Evolutionary conservation across 1,140 invertebrate species (phyloP), one percentile per base, ranked within the genome.

Genomic region (Dendrolimus kikuchii): DNA sequence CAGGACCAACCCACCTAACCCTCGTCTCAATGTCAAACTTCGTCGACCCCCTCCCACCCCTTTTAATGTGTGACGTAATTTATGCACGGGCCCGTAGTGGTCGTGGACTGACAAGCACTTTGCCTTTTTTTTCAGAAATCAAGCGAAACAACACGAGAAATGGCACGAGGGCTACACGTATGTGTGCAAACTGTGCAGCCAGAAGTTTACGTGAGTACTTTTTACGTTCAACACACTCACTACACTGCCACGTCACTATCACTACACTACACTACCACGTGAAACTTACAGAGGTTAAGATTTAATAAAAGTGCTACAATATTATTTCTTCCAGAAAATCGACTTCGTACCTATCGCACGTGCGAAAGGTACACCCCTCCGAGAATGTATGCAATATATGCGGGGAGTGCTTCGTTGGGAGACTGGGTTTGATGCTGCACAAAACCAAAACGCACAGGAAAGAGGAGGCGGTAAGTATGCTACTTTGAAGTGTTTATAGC

Each of bases 91-190:
- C n/a, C n/a, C n/a, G n/a, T n/a, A n/a, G n/a, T n/a, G n/a, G n/a
- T n/a, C n/a, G n/a, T n/a, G n/a, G n/a, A n/a, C n/a, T n/a, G n/a
- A n/a, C n/a, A n/a, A n/a, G n/a, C n/a, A n/a, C n/a, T 23, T 23
- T 23, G 1, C 23, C 23, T 41, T 42, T 59, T 23, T 49, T 50
- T 52, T 8, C 58, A 81, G 78, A 2, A 69, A 76, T 23, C 76
- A 77, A 60, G 77, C 80, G 0, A 59, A 60, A n/a, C 68, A 72
- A 23, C 80, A 83, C 46, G 76, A 80, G 49, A 69, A 67, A 44
- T 83, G 77, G 77, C 80, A 83, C 44, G 65, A 69, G 5, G 80
- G 80, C 0, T 61, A 67, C 43, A 72, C 66, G 1, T 83, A 78
- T 45, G 66, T 74, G 6, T 83, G 80, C 51, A 62, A 71, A 38